A percentile compares a stretch with the other conserved stretches of the same genome.
phyloP scores from a whole-genome alignment of 2,797 vertebrate species.

The Poeciliopsis turneri region DNA sequence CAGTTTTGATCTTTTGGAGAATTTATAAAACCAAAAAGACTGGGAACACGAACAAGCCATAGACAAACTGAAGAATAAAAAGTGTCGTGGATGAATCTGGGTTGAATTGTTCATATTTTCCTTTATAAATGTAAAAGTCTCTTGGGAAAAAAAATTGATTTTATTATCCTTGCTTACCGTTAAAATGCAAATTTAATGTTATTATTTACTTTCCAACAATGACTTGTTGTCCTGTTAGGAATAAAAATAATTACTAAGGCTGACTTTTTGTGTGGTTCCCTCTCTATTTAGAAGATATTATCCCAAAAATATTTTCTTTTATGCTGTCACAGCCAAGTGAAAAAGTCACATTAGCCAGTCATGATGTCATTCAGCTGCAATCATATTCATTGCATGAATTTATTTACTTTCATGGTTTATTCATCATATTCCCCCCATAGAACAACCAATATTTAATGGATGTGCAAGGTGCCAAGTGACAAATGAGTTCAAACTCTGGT shows the following conservation, averaged over 20 bases:
- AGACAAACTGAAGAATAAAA: not conserved
- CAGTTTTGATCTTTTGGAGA: not conserved
- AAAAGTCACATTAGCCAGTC: conserved; percentile 5
- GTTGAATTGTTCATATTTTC: not conserved
- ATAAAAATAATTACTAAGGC: not conserved
- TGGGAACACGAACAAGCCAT: not conserved
- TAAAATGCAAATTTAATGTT: not conserved
- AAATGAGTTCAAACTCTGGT: conserved; percentile 7
- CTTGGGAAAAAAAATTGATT: not conserved
- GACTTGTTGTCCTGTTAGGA: not conserved
- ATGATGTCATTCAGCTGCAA: conserved; percentile 15
- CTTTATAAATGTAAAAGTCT: not conserved
- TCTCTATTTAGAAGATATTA: not conserved
- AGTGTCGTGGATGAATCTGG: not conserved
- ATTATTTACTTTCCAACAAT: not conserved
- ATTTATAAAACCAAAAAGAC: not conserved
- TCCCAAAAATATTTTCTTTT: not conserved
- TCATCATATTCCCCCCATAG: conserved; percentile 2
- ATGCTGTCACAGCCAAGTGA: not conserved
- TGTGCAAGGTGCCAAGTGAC: conserved; percentile 1
- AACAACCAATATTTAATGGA: conserved; percentile 4
- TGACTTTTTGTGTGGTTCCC: not conserved
- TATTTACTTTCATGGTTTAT: not conserved
- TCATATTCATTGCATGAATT: conserved; percentile 7
- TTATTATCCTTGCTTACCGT: not conserved